These are phyloP conservation scores for Varecia variegata DNA, from an alignment of 2,797 vertebrate species.

Conservation along the genomic window DNA sequence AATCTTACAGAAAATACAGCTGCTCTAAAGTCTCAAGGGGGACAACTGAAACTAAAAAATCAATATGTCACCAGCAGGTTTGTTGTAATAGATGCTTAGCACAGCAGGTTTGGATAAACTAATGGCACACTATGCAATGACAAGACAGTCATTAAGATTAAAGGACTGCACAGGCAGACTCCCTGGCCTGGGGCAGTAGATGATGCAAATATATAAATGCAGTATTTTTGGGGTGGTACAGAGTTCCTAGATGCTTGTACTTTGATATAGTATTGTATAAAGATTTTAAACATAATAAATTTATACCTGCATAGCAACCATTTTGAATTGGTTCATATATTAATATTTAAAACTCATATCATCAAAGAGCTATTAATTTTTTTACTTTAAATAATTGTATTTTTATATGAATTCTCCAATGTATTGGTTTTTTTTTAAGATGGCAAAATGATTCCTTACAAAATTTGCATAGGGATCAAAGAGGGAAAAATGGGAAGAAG, in stretches of 20 bases:
- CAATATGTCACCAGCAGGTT: constrained; percentile 76
- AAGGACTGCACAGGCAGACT: constrained; percentile 64
- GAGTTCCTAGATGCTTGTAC: neutral
- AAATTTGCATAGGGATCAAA: neutral
- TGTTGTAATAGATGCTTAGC: constrained; percentile 78
- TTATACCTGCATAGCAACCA: neutral
- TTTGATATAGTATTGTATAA: neutral
- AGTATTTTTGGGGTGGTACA: neutral
- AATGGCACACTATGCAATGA: constrained; percentile 56
- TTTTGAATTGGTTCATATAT: neutral
- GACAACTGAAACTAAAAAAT: constrained; percentile 77
- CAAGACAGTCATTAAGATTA: constrained; percentile 75
- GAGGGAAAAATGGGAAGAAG: neutral
- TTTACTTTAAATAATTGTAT: neutral
- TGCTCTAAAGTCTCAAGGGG: constrained; percentile 75
- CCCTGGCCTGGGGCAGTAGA: constrained; percentile 35
- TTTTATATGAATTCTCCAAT: neutral
- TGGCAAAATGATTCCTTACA: neutral
- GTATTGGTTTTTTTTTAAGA: neutral
- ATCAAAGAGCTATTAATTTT: neutral
- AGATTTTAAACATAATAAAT: neutral
- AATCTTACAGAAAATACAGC: constrained; percentile 67
- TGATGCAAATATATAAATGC: neutral
- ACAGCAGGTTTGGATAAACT: constrained; percentile 77
- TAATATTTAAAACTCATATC: neutral